Conservation (phyloP, 2,113 vertebrate species). For the Etheostoma cragini region DNA sequence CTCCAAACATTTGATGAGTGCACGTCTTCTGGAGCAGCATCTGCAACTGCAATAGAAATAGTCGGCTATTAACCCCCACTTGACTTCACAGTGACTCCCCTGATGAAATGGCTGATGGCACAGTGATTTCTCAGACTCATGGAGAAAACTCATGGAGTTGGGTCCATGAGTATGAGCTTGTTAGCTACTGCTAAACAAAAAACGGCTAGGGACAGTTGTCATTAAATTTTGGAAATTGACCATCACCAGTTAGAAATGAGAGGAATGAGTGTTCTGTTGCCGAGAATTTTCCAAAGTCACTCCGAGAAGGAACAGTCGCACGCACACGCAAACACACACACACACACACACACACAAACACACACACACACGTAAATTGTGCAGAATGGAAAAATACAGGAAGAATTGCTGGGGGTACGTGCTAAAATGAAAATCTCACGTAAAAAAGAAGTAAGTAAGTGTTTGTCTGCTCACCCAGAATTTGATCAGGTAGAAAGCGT, state of each 20-base stretch:
- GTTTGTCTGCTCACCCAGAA: constrained; percentile 92
- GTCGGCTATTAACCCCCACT: too few relatives aligned
- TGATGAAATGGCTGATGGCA: too few relatives aligned
- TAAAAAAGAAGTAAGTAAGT: background rate
- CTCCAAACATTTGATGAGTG: too few relatives aligned
- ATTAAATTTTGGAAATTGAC: background rate
- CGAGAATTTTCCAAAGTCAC: constrained; percentile 15
- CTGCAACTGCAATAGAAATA: too few relatives aligned
- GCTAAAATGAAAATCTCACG: background rate
- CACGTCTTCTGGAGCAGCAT: too few relatives aligned
- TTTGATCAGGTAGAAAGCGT: constrained; percentile 98
- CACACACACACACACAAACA: constrained; percentile 26
- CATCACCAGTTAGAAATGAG: background rate
- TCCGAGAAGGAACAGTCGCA: constrained; percentile 8
- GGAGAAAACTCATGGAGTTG: too few relatives aligned
- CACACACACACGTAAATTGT: constrained; percentile 27
- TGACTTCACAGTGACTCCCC: too few relatives aligned
- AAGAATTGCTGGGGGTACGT: background rate
- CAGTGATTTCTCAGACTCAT: too few relatives aligned
- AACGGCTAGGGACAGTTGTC: background rate
- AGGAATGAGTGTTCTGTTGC: background rate
- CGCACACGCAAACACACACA: constrained; percentile 20
- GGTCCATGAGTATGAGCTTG: too few relatives aligned
- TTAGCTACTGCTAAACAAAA: background rate
- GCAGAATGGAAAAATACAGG: constrained; percentile 54